phyloP scores from a whole-genome alignment of 2,797 vertebrate genomes.

The Antrozous pallidus region DNA sequence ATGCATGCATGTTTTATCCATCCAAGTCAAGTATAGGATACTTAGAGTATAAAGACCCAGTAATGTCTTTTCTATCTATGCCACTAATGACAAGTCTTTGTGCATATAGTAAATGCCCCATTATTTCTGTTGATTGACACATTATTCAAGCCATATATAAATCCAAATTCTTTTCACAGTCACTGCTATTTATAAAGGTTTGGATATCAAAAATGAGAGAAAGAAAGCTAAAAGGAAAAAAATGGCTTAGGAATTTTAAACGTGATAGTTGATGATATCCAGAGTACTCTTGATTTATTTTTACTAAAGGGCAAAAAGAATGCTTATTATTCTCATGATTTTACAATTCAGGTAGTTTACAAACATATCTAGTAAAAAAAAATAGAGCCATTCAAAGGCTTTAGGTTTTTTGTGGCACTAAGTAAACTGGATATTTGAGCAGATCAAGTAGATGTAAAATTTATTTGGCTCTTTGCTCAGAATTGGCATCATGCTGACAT shows the following conservation, averaged over 20 bases:
- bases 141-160: slow-evolving; percentile 1
- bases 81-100: not conserved
- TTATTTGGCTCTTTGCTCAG: not conserved
- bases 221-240: not conserved
- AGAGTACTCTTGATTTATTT: slow-evolving; percentile 28
- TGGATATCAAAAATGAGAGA: not conserved
- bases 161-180: slow-evolving; percentile 24
- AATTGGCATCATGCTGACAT: not conserved
- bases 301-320: not conserved
- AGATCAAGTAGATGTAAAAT: not conserved
- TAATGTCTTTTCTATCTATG: not conserved
- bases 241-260: slow-evolving; percentile 8
- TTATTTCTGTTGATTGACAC: not conserved
- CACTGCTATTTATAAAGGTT: not conserved
- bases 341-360: not conserved
- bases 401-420: not conserved
- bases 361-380: not conserved
- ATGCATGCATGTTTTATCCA: not conserved
- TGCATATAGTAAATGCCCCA: not conserved
- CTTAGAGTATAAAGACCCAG: not conserved
- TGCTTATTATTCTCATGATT: not conserved
- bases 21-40: not conserved
- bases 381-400: not conserved
- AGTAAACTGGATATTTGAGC: not conserved
- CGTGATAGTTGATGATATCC: not conserved